These are phyloP conservation scores for Sycobia sp. DNA, from an alignment of 1,140 invertebrate genomes.

Conservation along the genomic window DNA sequence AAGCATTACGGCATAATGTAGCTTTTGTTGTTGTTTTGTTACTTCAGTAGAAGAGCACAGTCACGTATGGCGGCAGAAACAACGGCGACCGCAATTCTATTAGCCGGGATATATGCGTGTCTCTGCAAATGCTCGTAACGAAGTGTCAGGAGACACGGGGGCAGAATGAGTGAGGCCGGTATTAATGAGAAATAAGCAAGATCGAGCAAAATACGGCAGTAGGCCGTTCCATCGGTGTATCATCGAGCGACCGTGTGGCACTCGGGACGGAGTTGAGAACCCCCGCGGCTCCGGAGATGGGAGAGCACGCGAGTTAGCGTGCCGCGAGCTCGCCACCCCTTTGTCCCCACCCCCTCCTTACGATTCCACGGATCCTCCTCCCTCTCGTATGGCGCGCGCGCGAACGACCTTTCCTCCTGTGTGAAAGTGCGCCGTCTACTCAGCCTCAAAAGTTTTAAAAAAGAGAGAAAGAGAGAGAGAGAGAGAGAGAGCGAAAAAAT, in stretches of 20 bases:
- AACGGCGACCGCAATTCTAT: too few relatives aligned
- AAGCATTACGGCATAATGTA: too few relatives aligned
- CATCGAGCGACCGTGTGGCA: constrained; percentile 24
- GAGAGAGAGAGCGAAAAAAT: too few relatives aligned
- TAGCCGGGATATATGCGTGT: too few relatives aligned
- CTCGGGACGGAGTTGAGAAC: constrained; percentile 47
- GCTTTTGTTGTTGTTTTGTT: too few relatives aligned
- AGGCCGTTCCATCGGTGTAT: constrained; percentile 15
- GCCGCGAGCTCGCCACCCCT: constrained; percentile 42
- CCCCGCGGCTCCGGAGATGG: constrained; percentile 48
- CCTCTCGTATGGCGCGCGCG: constrained; percentile 26
- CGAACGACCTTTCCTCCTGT: constrained; percentile 5
- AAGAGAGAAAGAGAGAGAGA: neutral
- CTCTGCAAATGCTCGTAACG: too few relatives aligned
- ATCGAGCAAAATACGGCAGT: neutral
- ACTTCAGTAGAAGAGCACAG: too few relatives aligned
- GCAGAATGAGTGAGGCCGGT: too few relatives aligned
- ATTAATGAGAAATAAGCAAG: neutral
- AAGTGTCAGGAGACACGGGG: too few relatives aligned
- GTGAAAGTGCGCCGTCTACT: neutral
- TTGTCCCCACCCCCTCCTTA: constrained; percentile 33
- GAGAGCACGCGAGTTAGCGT: constrained; percentile 58
- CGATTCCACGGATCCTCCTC: neutral
- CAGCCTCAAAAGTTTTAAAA: neutral
- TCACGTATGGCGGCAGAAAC: too few relatives aligned